Evolutionary conservation across 2,113 vertebrate genomes (phyloP), one percentile per base, ranked within the genome.

Genomic region (Scolopax mira): DNA sequence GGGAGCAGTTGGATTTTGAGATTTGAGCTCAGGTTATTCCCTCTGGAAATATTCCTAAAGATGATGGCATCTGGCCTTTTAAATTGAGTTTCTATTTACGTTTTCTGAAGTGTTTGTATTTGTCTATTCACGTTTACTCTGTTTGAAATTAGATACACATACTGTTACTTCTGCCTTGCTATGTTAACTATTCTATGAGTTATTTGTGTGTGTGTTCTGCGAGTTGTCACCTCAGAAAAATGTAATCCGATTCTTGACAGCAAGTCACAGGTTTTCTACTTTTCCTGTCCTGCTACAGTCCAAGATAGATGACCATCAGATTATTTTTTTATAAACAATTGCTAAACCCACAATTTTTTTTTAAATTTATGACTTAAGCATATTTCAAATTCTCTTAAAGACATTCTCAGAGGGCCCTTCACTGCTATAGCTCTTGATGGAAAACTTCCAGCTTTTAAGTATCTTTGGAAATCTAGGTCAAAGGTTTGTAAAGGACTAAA

Each of bases 101-200:
- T 11, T 79, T 89, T 86, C 49, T 55, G 15, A 83, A 44, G 37
- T 52, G 19, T 69, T 81, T 64, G 8, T 25, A 16, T 65, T 67
- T 67, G 54, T 67, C 46, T 89, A 7, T 41, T 67, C 37, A 31
- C 18, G 22, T 74, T 88, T 54, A 49, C 4, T 21, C 13, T 64
- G 18, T 66, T 80, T 75, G 17, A n/a, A 28, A 39, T 15, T 42
- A 79, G n/a, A 72, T 42, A 25, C 35, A 7, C 35, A 31, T 27
- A n/a, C 35, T 39, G 18, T 48, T 75, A 42, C 39, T 82, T 79
- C 37, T 77, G 13, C 30, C 28, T 86, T 67, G 14, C 33, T 69
- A 31, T 2, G 0, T 72, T 62, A 69, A 24, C n/a, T 1, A 0
- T 67, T 82, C 35, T 61, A 30, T 1, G 3, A 48, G 23, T 70